Conservation (phyloP, 2,797 vertebrate species). For the Protosalanx chinensis region DNA sequence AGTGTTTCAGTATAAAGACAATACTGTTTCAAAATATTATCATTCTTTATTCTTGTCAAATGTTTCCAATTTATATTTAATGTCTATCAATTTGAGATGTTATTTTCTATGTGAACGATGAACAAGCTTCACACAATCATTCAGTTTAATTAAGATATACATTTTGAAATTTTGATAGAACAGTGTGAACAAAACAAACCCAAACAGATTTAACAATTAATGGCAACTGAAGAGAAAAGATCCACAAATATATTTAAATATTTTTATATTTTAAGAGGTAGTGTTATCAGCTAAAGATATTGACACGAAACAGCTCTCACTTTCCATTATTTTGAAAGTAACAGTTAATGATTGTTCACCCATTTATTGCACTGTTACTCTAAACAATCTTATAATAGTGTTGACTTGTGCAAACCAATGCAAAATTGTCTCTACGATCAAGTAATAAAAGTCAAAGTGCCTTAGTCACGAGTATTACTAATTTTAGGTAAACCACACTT, state of each 20-base stretch:
- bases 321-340: background rate
- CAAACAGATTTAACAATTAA: slow-evolving; percentile 16
- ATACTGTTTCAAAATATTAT: no score
- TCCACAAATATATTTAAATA: background rate
- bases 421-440: slow-evolving; percentile 23
- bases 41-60: no score
- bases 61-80: no score
- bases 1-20: no score
- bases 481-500: background rate
- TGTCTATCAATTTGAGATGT: slow-evolving; percentile 14
- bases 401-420: slow-evolving; percentile 4
- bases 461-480: slow-evolving; percentile 11
- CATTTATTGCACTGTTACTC: background rate
- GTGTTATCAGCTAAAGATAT: slow-evolving; percentile 38
- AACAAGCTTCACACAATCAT: slow-evolving; percentile 34
- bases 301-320: slow-evolving; percentile 30
- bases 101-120: slow-evolving; percentile 35
- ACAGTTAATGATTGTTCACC: background rate
- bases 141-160: background rate
- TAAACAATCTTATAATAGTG: background rate
- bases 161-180: slow-evolving; percentile 9
- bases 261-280: slow-evolving; percentile 37
- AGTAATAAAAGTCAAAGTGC: slow-evolving; percentile 23
- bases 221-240: slow-evolving; percentile 16
- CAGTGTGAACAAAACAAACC: slow-evolving; percentile 22